A percentile compares a stretch with the other conserved stretches of the same genome.
These are phyloP conservation scores for Empis livida DNA, from an alignment of 2,888 invertebrate genomes.

Conservation along the genomic window DNA sequence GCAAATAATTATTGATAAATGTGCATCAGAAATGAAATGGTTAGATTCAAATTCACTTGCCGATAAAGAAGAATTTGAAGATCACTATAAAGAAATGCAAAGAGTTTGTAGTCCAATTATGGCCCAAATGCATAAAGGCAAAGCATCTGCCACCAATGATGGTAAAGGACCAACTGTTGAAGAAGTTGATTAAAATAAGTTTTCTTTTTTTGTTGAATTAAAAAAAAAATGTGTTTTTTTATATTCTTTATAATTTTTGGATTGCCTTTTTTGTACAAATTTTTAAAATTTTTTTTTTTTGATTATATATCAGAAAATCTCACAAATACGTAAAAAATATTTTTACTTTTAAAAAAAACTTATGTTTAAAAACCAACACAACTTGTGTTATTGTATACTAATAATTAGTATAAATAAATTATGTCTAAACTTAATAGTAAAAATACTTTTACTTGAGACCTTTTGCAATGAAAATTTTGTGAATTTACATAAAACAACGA, in stretches of 20 bases:
- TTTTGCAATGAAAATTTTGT: no score
- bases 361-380: no score
- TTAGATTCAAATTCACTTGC: constrained; percentile 67
- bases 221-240: neutral
- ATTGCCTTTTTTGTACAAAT: no score
- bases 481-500: no score
- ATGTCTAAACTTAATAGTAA: no score
- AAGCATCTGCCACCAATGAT: constrained; percentile 51
- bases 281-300: no score
- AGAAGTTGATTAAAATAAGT: constrained; percentile 47
- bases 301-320: neutral
- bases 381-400: neutral
- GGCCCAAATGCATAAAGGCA: constrained; percentile 63
- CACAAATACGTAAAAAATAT: no score
- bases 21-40: constrained; percentile 61
- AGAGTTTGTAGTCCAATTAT: constrained; percentile 64
- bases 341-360: no score
- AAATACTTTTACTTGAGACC: no score
- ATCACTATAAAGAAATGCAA: constrained; percentile 63
- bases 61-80: constrained; percentile 63
- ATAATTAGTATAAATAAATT: neutral
- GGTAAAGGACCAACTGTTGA: constrained; percentile 57
- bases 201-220: neutral
- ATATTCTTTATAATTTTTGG: neutral
- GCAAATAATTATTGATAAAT: constrained; percentile 51